Conservation (phyloP, 2,113 vertebrate genomes). For the Oreochromis niloticus region DNA sequence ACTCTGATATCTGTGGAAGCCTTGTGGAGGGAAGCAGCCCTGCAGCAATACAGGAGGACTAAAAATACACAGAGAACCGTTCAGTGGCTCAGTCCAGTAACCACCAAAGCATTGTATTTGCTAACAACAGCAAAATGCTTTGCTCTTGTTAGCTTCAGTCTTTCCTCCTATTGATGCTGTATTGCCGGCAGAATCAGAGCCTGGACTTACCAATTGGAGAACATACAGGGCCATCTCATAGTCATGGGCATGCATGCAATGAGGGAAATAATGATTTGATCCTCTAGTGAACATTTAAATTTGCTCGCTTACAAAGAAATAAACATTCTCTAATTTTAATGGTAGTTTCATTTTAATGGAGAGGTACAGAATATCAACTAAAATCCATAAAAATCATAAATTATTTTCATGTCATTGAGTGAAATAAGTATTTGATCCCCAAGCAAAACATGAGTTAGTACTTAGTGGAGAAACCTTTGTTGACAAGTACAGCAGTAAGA, state of each 20-base stretch:
- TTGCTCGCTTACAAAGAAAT: neutral
- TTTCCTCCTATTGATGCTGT: neutral
- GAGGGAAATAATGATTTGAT: neutral
- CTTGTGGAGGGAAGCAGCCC: neutral
- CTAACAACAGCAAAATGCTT: neutral
- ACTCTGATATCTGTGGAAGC: neutral
- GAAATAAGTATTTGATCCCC: neutral
- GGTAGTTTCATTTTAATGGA: neutral
- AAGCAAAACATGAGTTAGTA: fast-evolving
- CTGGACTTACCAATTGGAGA: neutral
- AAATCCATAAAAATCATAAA: neutral
- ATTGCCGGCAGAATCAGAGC: neutral
- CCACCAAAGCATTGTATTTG: neutral
- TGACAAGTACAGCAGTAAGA: neutral
- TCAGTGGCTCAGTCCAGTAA: neutral
- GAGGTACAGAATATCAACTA: neutral
- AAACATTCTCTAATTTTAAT: neutral
- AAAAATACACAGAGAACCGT: neutral
- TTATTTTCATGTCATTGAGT: neutral
- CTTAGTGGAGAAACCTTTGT: neutral
- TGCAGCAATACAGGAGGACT: neutral
- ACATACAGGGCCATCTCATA: neutral
- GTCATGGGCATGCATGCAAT: neutral
- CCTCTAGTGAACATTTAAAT: neutral
- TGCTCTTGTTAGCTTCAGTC: neutral